These are phyloP conservation scores for Aurelia coerulea DNA, from an alignment of 30 jellyfish, hydroid and myxozoan genomes.

Conservation along the genomic window DNA sequence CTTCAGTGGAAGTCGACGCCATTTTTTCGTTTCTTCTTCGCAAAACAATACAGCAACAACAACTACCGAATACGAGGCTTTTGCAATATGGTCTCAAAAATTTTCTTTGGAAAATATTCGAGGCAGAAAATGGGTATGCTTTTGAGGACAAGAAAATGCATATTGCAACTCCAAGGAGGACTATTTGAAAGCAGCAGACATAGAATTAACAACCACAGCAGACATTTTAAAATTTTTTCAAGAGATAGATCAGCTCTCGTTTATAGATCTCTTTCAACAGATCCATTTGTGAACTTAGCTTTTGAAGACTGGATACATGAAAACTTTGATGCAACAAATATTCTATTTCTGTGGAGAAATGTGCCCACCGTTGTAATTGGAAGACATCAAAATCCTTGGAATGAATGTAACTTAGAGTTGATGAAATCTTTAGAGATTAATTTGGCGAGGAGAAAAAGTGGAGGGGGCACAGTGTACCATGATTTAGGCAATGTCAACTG, in stretches of 20 bases:
- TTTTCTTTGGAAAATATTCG: too few species aligned
- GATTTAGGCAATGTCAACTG: conserved; percentile 92
- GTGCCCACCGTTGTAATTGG: conserved; percentile 90
- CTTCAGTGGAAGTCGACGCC: conserved; percentile 77
- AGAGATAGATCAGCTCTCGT: conserved; percentile 28
- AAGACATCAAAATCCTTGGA: conserved; percentile 96
- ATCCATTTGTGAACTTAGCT: conserved; percentile 75
- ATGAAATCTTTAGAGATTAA: conserved; percentile 35
- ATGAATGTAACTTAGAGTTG: conserved; percentile 73
- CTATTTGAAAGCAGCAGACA: too few species aligned
- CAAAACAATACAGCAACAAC: conserved; percentile 20
- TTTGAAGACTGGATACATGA: conserved; percentile 85
- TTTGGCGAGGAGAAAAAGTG: conserved; percentile 88
- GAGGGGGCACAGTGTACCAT: conserved; percentile 98
- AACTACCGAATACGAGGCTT: conserved; percentile 24
- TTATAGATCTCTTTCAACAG: conserved; percentile 55
- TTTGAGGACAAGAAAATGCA: too few species aligned
- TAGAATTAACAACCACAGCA: too few species aligned
- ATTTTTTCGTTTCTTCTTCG: conserved; percentile 13
- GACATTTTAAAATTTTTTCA: too few species aligned
- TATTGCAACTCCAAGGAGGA: too few species aligned
- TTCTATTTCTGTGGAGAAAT: conserved; percentile 89
- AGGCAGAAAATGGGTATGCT: too few species aligned
- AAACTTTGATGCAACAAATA: conserved; percentile 4
- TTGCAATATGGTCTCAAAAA: background rate